Conservation (phyloP, 2,888 invertebrate genomes). For the Drosophila rubida region DNA sequence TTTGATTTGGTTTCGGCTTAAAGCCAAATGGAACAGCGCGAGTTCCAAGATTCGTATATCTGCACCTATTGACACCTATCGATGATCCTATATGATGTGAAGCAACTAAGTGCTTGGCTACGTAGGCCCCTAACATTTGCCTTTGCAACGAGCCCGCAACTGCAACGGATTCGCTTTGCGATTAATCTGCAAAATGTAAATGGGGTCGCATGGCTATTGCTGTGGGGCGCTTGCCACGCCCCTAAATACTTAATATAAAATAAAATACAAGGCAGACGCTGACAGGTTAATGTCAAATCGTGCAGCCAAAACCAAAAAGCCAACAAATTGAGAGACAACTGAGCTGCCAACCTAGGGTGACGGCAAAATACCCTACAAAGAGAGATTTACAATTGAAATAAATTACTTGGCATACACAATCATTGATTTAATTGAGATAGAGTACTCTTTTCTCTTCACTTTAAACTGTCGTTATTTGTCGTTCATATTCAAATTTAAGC, state of each 20-base stretch:
- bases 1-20: neutral
- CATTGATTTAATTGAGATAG: neutral
- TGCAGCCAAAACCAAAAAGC: conserved; percentile 55
- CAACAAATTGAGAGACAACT: conserved; percentile 41
- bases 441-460: too few relatives aligned
- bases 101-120: too few relatives aligned
- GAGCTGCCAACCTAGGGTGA: conserved; percentile 8
- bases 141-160: too few relatives aligned
- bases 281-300: conserved; percentile 78
- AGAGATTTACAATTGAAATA: too few relatives aligned
- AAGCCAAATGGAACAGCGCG: neutral
- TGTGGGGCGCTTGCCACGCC: conserved; percentile 6
- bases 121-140: too few relatives aligned
- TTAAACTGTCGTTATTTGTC: neutral
- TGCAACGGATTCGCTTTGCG: conserved; percentile 1
- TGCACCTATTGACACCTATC: neutral
- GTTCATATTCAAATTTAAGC: neutral
- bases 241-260: conserved; percentile 50
- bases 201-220: too few relatives aligned
- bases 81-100: neutral
- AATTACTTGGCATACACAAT: too few relatives aligned
- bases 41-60: too few relatives aligned
- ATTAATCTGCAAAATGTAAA: neutral
- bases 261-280: conserved; percentile 57
- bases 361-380: neutral